A percentile compares a stretch with the other conserved stretches of the same genome.
Evolutionary conservation across 2,888 invertebrate species (phyloP).

Genomic region (Phyllotreta striolata): DNA sequence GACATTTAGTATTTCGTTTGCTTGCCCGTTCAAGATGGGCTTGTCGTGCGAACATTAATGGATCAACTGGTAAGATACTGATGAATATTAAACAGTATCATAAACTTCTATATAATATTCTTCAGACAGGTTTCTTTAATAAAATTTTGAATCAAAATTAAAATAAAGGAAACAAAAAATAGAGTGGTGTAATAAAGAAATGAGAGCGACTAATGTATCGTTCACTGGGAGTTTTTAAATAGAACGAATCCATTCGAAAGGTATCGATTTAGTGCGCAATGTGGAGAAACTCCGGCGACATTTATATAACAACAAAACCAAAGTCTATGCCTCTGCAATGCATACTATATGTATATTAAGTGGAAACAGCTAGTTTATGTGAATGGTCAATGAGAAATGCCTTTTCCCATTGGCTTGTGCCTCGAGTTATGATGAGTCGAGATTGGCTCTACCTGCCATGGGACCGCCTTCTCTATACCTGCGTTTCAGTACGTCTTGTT

Average conservation of each 20-base stretch:
- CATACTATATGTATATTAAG: conserved; percentile 55
- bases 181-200: too few relatives aligned
- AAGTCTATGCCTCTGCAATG: conserved; percentile 37
- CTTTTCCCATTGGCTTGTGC: conserved; percentile 58
- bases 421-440: conserved; percentile 62
- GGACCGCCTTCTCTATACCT: conserved; percentile 59
- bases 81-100: too few relatives aligned
- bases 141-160: too few relatives aligned
- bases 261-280: conserved; percentile 31
- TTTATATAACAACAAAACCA: not conserved
- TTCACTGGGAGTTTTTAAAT: conserved; percentile 5
- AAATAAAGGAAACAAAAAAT: too few relatives aligned
- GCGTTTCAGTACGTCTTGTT: conserved; percentile 46
- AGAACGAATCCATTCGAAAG: conserved; percentile 9
- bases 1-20: conserved; percentile 14
- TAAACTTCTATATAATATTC: too few relatives aligned
- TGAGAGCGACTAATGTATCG: too few relatives aligned
- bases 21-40: too few relatives aligned
- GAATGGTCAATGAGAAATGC: conserved; percentile 61
- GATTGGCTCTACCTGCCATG: conserved; percentile 60
- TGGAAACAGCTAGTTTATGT: conserved; percentile 60
- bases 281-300: conserved; percentile 17
- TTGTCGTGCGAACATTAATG: too few relatives aligned
- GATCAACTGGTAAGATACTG: too few relatives aligned
- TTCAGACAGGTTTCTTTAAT: too few relatives aligned